Evolutionary conservation across 2,113 vertebrate genomes (phyloP).

Genomic region (Pteronura brasiliensis): DNA sequence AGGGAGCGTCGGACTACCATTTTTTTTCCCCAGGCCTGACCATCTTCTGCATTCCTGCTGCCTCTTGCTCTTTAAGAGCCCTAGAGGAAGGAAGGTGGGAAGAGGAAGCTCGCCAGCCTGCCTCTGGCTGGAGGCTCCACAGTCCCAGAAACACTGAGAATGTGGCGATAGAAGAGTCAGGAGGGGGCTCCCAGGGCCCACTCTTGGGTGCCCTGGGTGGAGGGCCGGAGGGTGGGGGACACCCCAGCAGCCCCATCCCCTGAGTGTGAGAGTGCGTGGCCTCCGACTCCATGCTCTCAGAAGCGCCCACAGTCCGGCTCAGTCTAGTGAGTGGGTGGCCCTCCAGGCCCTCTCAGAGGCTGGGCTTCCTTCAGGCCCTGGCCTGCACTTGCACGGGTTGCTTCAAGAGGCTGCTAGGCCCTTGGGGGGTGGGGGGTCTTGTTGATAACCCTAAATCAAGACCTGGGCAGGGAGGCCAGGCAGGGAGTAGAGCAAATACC

Average conservation of each 20-base stretch:
- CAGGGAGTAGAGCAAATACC: accelerated
- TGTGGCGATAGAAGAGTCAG: not conserved
- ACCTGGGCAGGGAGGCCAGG: not conserved
- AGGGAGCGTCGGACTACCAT: not conserved
- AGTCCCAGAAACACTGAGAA: not conserved
- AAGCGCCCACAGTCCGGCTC: accelerated
- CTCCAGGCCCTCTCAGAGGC: not conserved
- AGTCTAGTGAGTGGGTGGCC: not conserved
- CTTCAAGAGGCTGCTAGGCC: not conserved
- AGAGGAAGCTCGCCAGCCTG: not conserved
- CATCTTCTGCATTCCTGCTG: not conserved
- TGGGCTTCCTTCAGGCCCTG: too few relatives aligned
- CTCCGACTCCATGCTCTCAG: not conserved
- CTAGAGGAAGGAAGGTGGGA: not conserved
- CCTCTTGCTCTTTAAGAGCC: not conserved
- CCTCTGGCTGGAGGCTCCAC: not conserved
- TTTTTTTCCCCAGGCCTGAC: not conserved
- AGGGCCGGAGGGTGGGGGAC: not conserved
- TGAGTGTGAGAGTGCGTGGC: too few relatives aligned
- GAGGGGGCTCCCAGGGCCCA: not conserved
- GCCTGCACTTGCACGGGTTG: not conserved
- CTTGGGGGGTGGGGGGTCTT: not conserved
- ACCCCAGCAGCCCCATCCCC: not conserved
- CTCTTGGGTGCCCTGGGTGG: not conserved
- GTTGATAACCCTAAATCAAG: not conserved